A percentile compares a stretch with the other conserved stretches of the same genome.
These are phyloP conservation scores for Halictus quadricinctus DNA, from an alignment of 2,888 invertebrate genomes.

Conservation along the genomic window DNA sequence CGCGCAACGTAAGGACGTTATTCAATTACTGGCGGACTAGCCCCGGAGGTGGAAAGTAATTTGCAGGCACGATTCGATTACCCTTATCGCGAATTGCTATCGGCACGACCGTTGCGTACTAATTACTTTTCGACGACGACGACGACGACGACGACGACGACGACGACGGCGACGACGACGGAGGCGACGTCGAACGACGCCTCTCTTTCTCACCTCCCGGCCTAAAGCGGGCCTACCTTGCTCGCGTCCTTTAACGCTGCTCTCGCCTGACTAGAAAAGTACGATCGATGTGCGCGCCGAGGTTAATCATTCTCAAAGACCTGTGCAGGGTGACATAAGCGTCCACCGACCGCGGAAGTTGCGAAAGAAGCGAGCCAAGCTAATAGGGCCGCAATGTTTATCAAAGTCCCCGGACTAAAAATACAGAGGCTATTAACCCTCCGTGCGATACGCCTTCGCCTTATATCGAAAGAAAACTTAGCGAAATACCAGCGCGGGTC, in stretches of 20 bases:
- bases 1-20: conserved; percentile 68
- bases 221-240: conserved; percentile 14
- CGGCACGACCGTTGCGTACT: conserved; percentile 63
- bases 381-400: conserved; percentile 42
- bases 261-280: conserved; percentile 2
- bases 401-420: conserved; percentile 8
- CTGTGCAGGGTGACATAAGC: conserved; percentile 8
- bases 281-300: background rate
- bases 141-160: conserved; percentile 23
- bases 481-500: too few relatives aligned
- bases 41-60: conserved; percentile 70
- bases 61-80: conserved; percentile 71
- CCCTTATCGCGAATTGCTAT: conserved; percentile 69
- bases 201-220: conserved; percentile 46
- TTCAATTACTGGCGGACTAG: conserved; percentile 64
- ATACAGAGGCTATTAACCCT: background rate
- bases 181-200: conserved; percentile 43
- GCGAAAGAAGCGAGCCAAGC: conserved; percentile 7
- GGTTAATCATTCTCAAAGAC: conserved; percentile 24
- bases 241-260: background rate
- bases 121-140: conserved; percentile 65
- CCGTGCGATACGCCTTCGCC: too few relatives aligned
- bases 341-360: conserved; percentile 10
- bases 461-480: too few relatives aligned
- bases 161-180: too few relatives aligned